Evolutionary conservation across 2,797 vertebrate genomes (phyloP).

Genomic region (Pangasius djambal): DNA sequence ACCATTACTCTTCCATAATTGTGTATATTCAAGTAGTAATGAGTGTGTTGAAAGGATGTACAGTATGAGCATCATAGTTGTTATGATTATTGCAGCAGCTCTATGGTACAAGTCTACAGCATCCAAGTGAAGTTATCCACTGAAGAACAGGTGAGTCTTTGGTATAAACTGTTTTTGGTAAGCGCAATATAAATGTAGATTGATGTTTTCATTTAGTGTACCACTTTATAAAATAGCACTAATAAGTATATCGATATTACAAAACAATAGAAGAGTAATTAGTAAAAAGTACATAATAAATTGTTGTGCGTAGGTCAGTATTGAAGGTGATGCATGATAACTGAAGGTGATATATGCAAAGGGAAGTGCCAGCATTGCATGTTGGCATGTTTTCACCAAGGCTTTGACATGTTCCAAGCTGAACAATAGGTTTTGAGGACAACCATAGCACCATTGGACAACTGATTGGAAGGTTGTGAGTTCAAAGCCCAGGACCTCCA

Average conservation of each 20-base stretch:
- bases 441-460: not conserved
- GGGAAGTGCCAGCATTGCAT: not conserved
- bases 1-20: not conserved
- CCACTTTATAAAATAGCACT: not conserved
- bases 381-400: not conserved
- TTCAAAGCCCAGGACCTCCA: not conserved
- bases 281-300: not conserved
- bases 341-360: not conserved
- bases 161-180: not conserved
- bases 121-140: not conserved
- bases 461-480: not conserved
- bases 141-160: not conserved
- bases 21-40: not conserved
- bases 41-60: not conserved
- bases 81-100: not conserved
- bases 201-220: too few relatives aligned
- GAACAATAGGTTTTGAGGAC: not conserved
- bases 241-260: not conserved
- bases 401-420: not conserved
- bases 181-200: not conserved
- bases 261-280: not conserved
- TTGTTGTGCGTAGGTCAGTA: not conserved
- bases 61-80: not conserved
- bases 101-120: not conserved
- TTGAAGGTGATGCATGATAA: not conserved